phyloP scores from a whole-genome alignment of 2,797 vertebrate genomes.

The Gymnopithys bicolor region DNA sequence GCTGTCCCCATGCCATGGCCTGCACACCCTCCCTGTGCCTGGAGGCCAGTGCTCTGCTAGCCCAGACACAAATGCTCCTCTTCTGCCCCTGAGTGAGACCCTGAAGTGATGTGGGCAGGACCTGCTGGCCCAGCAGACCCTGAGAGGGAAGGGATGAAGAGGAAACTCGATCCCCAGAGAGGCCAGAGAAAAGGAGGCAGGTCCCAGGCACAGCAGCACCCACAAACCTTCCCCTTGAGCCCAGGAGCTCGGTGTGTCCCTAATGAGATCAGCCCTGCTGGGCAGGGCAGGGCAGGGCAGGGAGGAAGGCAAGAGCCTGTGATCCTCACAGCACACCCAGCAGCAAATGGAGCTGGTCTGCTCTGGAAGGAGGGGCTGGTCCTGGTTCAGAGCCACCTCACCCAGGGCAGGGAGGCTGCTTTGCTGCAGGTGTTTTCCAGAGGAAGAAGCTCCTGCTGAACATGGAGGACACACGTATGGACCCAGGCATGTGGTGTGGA shows the following conservation, averaged over 20 bases:
- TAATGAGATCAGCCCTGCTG: background rate
- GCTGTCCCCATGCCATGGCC: background rate
- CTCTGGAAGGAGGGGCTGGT: background rate
- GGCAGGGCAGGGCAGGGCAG: background rate
- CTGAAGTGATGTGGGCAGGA: background rate
- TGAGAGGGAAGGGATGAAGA: background rate
- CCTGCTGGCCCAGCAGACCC: background rate
- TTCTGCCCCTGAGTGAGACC: background rate
- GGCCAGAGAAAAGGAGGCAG: background rate
- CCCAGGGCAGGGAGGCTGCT: background rate
- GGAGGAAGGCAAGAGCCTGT: background rate
- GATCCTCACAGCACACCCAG: background rate
- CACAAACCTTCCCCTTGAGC: background rate
- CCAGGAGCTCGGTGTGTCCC: background rate
- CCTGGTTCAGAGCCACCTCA: background rate
- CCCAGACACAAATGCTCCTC: background rate
- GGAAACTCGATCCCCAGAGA: background rate
- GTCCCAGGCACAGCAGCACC: background rate
- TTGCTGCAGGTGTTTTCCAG: background rate
- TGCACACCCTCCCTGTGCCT: background rate
- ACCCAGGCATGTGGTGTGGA: background rate
- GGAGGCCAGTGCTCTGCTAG: background rate
- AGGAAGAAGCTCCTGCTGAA: background rate
- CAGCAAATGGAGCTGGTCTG: accelerated
- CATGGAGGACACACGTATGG: background rate